Conservation (phyloP, 2,113 vertebrate species). For the Colaptes auratus region DNA sequence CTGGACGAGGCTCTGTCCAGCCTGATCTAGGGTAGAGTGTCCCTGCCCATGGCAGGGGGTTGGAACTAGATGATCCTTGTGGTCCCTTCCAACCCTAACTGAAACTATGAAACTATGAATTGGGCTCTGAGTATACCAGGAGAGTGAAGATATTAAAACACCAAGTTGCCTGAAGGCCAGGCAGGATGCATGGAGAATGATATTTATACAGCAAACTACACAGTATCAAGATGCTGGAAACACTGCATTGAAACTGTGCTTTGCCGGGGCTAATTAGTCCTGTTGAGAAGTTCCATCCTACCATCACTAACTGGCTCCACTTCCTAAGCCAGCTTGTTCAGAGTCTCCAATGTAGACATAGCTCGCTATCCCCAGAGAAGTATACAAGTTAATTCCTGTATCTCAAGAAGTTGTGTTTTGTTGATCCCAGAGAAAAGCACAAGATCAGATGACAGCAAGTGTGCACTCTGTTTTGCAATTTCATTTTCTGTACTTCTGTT, state of each 20-base stretch:
- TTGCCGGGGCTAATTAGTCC: background rate
- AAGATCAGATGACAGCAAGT: background rate
- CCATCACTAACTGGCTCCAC: background rate
- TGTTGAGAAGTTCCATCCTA: slow-evolving; percentile 40
- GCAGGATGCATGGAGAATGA: background rate
- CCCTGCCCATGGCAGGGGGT: too few relatives aligned
- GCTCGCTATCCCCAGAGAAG: background rate
- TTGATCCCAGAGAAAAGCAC: background rate
- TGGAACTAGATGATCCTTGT: too few relatives aligned
- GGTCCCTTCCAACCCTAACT: too few relatives aligned
- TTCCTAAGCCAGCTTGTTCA: background rate
- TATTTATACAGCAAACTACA: background rate
- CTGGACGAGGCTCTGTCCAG: too few relatives aligned
- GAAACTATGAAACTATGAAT: too few relatives aligned
- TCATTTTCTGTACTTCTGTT: background rate
- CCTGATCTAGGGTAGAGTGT: too few relatives aligned
- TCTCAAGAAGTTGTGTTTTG: background rate
- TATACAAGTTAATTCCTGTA: background rate
- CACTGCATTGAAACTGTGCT: background rate
- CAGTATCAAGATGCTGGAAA: background rate
- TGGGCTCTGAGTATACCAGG: background rate
- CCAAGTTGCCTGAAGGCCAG: background rate
- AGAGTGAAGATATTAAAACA: background rate
- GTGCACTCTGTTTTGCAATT: background rate
- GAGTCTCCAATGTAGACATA: background rate